Conservation (phyloP, 2,797 vertebrate species). For the Gymnothorax javanicus region DNA sequence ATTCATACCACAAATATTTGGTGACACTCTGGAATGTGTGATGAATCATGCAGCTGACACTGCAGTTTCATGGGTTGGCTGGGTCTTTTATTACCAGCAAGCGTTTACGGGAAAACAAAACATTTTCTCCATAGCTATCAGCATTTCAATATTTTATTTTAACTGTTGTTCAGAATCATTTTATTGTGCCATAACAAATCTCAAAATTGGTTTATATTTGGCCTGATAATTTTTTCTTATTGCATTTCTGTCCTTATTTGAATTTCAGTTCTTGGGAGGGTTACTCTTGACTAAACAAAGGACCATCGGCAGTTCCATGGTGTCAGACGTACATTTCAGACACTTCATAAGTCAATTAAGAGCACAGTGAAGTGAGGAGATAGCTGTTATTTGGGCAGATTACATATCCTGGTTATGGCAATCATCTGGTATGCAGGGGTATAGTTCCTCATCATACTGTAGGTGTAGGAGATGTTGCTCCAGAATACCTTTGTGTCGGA, state of each 20-base stretch:
- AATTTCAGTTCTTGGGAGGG: too few species aligned
- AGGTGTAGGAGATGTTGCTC: too few species aligned
- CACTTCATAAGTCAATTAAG: too few species aligned
- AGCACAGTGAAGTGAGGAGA: too few species aligned
- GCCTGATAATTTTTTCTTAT: constrained; percentile 12
- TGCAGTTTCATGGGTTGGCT: constrained; percentile 27
- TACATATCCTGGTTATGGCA: too few species aligned
- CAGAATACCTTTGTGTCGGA: too few species aligned
- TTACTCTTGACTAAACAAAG: too few species aligned
- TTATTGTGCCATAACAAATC: not conserved
- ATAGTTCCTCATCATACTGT: too few species aligned
- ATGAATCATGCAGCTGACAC: constrained; percentile 23
- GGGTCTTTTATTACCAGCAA: constrained; percentile 17
- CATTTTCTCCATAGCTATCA: not conserved
- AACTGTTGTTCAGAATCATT: not conserved
- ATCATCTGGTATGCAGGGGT: too few species aligned
- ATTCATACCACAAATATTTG: constrained; percentile 10
- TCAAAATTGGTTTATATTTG: constrained; percentile 2
- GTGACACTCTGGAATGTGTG: constrained; percentile 8
- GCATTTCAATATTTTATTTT: not conserved
- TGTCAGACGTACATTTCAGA: too few species aligned
- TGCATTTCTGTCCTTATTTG: not conserved
- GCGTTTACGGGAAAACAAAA: not conserved
- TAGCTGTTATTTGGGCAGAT: too few species aligned
- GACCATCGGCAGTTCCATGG: too few species aligned